A percentile compares a stretch with the other conserved stretches of the same genome.
Evolutionary conservation across 1,140 invertebrate species (phyloP).

Genomic region (Scaptomyza montana): DNA sequence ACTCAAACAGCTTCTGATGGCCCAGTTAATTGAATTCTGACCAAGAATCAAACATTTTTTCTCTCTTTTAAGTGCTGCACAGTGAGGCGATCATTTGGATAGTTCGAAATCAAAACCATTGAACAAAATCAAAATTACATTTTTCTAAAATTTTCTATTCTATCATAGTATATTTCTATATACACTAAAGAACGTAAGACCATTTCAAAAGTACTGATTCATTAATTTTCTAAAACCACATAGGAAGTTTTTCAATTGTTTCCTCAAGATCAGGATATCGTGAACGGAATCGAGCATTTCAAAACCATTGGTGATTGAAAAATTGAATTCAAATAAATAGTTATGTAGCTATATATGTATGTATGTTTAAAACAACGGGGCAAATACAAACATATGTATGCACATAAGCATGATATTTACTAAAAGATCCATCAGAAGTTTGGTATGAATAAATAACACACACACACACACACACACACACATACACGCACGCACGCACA

Average conservation of each 20-base stretch:
- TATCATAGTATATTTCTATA: not conserved
- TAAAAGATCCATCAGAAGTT: constrained; percentile 29
- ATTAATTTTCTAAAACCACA: not conserved
- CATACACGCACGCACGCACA: constrained; percentile 3
- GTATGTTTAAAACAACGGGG: not conserved
- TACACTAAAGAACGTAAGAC: not conserved
- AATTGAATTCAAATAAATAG: not conserved
- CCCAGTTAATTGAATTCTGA: not conserved
- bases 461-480: constrained; percentile 7
- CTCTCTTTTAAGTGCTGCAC: no score
- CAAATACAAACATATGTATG: constrained; percentile 3
- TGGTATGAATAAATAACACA: constrained; percentile 13
- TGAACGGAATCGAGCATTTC: no score
- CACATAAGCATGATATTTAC: not conserved
- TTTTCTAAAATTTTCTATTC: not conserved
- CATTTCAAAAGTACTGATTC: not conserved
- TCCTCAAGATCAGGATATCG: not conserved
- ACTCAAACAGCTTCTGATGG: constrained; percentile 17
- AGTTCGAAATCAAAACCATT: not conserved
- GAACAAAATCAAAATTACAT: not conserved
- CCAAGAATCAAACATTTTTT: no score
- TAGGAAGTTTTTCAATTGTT: not conserved
- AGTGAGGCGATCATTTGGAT: no score
- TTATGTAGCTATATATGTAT: constrained; percentile 1
- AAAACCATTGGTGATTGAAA: constrained; percentile 5